Percentiles rank a stretch among this genome's conserved stretches.
These are phyloP conservation scores for Galeruca laticollis DNA, from an alignment of 2,888 invertebrate species.

Conservation along the genomic window DNA sequence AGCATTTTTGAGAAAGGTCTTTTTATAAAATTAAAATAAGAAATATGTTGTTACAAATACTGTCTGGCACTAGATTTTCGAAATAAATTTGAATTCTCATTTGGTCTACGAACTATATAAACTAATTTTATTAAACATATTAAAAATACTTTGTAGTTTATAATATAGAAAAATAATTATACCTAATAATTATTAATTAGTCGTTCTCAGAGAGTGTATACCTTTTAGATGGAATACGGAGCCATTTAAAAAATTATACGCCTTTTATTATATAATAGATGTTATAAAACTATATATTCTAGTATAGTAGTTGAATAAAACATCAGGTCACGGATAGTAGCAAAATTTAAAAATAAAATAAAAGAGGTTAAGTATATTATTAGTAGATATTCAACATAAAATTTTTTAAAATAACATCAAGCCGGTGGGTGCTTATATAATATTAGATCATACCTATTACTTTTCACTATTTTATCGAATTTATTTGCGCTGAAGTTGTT, in stretches of 20 bases:
- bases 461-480: not conserved
- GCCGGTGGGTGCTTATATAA: not conserved
- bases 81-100: slow-evolving; percentile 9
- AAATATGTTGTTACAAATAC: slow-evolving; percentile 39
- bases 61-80: slow-evolving; percentile 30
- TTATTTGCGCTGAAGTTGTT: no score
- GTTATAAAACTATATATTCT: not conserved
- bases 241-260: slow-evolving; percentile 25
- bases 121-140: not conserved
- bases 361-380: not conserved
- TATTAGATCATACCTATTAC: not conserved
- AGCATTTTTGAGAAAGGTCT: no score
- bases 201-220: slow-evolving; percentile 11
- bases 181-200: not conserved
- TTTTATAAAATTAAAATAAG: not conserved
- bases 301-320: slow-evolving; percentile 6
- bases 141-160: not conserved
- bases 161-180: slow-evolving; percentile 7
- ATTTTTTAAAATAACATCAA: not conserved
- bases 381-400: no score
- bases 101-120: slow-evolving; percentile 19
- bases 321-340: slow-evolving; percentile 35
- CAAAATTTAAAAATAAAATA: not conserved
- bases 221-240: slow-evolving; percentile 35
- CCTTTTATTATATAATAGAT: no score